These are phyloP conservation scores for Pangasianodon hypophthalmus DNA, from an alignment of 2,113 vertebrate species.

Conservation along the genomic window DNA sequence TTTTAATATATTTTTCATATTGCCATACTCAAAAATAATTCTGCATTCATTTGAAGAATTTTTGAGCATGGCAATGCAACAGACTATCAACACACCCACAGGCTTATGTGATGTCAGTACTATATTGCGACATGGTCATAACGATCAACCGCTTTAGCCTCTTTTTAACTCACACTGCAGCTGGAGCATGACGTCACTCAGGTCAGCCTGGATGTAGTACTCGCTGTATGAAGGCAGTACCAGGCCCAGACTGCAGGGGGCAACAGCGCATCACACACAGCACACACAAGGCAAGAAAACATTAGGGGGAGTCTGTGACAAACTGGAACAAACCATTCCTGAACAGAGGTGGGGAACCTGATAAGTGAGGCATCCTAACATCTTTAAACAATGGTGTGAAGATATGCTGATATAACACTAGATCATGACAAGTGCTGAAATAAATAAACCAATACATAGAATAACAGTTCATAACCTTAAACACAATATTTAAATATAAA, in stretches of 20 bases:
- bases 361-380: neutral
- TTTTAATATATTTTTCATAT: too few relatives aligned
- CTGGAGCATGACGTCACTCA: constrained; percentile 97
- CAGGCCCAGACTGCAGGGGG: constrained; percentile 84
- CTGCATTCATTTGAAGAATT: neutral
- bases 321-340: neutral
- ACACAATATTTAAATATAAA: too few relatives aligned
- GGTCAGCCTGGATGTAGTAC: constrained; percentile 95
- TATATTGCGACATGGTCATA: neutral
- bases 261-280: constrained; percentile 31
- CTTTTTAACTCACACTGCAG: constrained; percentile 91
- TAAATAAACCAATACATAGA: neutral
- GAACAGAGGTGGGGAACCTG: neutral
- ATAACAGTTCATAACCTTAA: neutral
- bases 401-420: neutral
- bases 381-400: too few relatives aligned
- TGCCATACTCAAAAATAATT: too few relatives aligned
- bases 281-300: neutral
- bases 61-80: neutral
- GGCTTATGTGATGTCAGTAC: neutral
- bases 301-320: neutral
- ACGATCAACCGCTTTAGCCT: neutral
- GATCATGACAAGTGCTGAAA: neutral
- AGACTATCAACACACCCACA: neutral
- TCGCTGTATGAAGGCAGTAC: constrained; percentile 92